Evolutionary conservation across 2,113 vertebrate species (phyloP), one percentile per base, ranked within the genome.

Genomic region (Gorsachius goisagi): DNA sequence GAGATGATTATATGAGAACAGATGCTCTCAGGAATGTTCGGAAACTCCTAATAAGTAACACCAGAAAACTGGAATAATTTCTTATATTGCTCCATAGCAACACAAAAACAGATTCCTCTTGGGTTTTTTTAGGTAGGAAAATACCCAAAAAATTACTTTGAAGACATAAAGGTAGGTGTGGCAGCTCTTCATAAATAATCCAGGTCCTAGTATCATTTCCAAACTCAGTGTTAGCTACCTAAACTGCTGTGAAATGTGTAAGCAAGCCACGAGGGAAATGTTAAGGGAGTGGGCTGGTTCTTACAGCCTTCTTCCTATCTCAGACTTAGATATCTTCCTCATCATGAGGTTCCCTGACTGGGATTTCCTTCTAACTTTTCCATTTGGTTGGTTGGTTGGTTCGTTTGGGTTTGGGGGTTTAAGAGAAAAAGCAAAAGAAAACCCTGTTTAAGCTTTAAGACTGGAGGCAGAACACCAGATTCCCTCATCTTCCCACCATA

Each of bases 381-480:
- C 4, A 11, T 60, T 82, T 58, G 1, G 2, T 37, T 37, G 0
- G 56, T 82, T 58, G 1, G 2, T 37, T 77, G n/a, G 0, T 33
- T 56, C 13, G 16, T 15, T 35, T 41, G 9, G 1, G 2, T 71
- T 85, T 39, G 6, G 1, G 1, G 52, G 82, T 79, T 88, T 77
- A 58, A 62, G 16, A 66, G 26, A 32, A 81, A 55, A 56, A 14
- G 3, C 1, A n/a, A 41, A 91, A 53, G 2, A 27, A 53, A 80
- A 8, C 3, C 5, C 9, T 37, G 6, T 24, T 89, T 56, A 30
- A 39, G 8, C 6, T 66, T 5, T 6, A 47, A 72, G 23, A 27
- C 44, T 82, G 19, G n/a, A 27, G 7, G 39, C 18, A 78, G 24
- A 78, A 33, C 14, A 44, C 1, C 12, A 33, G 32, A 69, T 55